Conservation (phyloP, 2,888 invertebrate species). For the Tinea semifulvella region DNA sequence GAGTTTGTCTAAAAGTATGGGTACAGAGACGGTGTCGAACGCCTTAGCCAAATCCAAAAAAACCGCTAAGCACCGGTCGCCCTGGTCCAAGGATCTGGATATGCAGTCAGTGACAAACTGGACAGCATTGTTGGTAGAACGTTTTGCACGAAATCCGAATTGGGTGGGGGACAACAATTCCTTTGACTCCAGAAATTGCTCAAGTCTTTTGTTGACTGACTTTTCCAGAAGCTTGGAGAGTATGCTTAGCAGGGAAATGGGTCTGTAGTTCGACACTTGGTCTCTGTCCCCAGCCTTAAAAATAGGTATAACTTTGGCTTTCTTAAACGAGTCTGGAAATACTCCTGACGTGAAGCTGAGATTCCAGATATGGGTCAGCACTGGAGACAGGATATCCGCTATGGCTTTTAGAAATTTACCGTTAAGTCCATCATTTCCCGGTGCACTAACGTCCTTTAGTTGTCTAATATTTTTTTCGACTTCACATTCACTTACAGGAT, state of each 20-base stretch:
- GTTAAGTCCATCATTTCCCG: no score
- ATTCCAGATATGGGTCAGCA: no score
- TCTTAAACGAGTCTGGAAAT: constrained; percentile 16
- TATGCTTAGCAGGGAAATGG: constrained; percentile 11
- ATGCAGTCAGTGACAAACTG: not conserved
- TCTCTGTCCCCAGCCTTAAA: constrained; percentile 15
- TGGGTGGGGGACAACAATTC: not conserved
- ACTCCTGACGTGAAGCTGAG: no score
- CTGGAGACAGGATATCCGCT: no score
- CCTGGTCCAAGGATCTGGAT: not conserved
- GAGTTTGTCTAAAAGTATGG: not conserved
- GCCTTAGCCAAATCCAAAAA: not conserved
- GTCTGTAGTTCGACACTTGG: constrained; percentile 15
- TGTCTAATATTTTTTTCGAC: no score
- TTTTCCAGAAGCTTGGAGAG: not conserved
- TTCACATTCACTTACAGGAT: no score
- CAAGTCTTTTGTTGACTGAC: not conserved
- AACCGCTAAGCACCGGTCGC: not conserved
- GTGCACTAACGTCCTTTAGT: no score
- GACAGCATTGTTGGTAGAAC: not conserved
- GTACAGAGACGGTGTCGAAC: not conserved
- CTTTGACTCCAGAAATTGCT: not conserved
- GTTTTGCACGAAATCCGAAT: not conserved
- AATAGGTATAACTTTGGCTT: constrained; percentile 16
- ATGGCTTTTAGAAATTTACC: no score